phyloP scores from a whole-genome alignment of 1,140 invertebrate species.

The Conus ventricosus region DNA sequence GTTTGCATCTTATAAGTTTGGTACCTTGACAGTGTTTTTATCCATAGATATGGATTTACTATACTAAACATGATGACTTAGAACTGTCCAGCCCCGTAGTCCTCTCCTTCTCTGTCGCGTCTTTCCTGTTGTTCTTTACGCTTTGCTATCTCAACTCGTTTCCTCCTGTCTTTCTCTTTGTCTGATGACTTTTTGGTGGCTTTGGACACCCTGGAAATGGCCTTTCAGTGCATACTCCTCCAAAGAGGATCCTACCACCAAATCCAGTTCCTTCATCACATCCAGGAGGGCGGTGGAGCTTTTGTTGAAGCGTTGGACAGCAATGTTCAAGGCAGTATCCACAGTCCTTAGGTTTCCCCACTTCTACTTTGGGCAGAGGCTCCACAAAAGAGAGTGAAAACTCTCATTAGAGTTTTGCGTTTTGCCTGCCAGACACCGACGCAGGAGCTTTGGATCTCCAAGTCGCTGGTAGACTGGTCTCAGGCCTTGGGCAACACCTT shows the following conservation, averaged over 20 bases:
- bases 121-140: too few species aligned
- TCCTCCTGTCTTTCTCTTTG: background rate
- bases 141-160: background rate
- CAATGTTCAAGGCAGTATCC: background rate
- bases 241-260: too few species aligned
- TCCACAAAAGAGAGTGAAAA: conserved; percentile 9
- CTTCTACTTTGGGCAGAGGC: background rate
- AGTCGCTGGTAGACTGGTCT: background rate
- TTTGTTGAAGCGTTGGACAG: conserved; percentile 1
- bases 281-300: background rate
- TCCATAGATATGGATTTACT: too few species aligned
- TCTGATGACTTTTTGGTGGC: too few species aligned
- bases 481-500: background rate
- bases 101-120: background rate
- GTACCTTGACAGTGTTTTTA: too few species aligned
- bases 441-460: background rate
- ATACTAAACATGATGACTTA: too few species aligned
- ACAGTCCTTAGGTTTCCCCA: background rate
- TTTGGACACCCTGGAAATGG: too few species aligned
- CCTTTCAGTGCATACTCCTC: too few species aligned
- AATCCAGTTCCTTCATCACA: too few species aligned
- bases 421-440: background rate
- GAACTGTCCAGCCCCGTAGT: background rate
- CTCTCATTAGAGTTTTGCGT: background rate
- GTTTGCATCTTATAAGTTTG: too few species aligned